These are phyloP conservation scores for Wasmannia auropunctata DNA, from an alignment of 1,140 invertebrate species.

Conservation along the genomic window DNA sequence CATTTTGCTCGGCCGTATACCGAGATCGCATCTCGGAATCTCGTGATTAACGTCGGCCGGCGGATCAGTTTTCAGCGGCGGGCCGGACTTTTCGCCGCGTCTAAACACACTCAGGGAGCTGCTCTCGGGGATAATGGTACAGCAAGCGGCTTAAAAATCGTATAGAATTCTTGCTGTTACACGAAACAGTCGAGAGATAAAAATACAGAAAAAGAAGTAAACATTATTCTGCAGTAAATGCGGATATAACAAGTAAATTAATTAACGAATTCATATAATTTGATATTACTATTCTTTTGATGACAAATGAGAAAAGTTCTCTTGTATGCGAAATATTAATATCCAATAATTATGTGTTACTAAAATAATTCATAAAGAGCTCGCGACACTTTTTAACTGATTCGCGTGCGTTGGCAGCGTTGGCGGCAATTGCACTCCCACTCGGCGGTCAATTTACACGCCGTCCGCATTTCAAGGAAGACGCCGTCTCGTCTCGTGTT, in stretches of 20 bases:
- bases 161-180: background rate
- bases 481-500: conserved; percentile 62
- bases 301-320: background rate
- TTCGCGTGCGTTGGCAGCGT: background rate
- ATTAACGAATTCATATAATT: background rate
- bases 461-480: conserved; percentile 53
- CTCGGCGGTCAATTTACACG: conserved; percentile 12
- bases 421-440: background rate
- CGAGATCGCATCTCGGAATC: conserved; percentile 45
- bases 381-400: background rate
- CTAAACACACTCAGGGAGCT: background rate
- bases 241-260: background rate
- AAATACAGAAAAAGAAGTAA: background rate
- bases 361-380: background rate
- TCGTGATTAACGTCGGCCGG: conserved; percentile 42
- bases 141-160: background rate
- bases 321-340: too few relatives aligned
- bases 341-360: background rate
- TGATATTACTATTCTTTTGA: background rate
- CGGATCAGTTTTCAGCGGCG: conserved; percentile 42
- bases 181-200: background rate
- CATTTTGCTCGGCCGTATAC: conserved; percentile 28
- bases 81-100: background rate
- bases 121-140: background rate
- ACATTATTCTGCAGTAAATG: background rate